Base-by-base conservation (phyloP, 2,113 vertebrate genomes). In the Leptocoma aspasia region DNA sequence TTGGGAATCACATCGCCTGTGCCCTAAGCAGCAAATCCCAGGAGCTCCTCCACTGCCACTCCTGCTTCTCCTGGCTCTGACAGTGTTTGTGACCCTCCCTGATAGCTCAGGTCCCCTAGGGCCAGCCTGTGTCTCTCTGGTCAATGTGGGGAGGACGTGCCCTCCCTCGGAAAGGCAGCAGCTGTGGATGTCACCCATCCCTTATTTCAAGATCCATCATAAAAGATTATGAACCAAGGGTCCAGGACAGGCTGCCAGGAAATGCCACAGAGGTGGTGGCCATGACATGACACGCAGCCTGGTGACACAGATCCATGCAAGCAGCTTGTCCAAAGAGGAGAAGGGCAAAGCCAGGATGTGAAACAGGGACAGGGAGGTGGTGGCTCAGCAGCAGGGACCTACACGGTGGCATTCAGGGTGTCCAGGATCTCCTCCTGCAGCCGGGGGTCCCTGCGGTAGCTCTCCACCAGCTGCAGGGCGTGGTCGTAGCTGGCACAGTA, bases 401-500 rank as follows among this genome's bases (percentile, higher is more conserved):
- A 99, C 99, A 98, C 98, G 15, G 98, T 98, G 19, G 96, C 65
- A 66, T 96, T 98, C 31, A 99, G 95, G 87, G 98, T 95, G 49
- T 90, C 89, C 82, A 98, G 92, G 35, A 99, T 98, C 70, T 98
- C 98, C 30, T 80, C 92, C 98, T 99, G 99, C 44, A 99, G 97
- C 33, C 85, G 95, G 50, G 98, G 98, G 23, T 98, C 98, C 97
- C 98, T 98, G 92, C 97, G 98, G 97, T 99, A 99, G 56, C 90
- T 92, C 79, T 99, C 98, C 95, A 99, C 98, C 93, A 99, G 80
- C 72, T 96, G 76, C 3, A 99, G 98, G 10, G 99, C 96, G 10
- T 98, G 97, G 47, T 97, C 98, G 3, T 99, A 99, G 98, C 98
- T 98, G 92, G 98, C 96, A 96, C 99, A 98, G 94, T 99, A 99